A percentile compares a stretch with the other conserved stretches of the same genome.
Evolutionary conservation across 2,888 invertebrate species (phyloP).

Genomic region (Romanomermis culicivorax): DNA sequence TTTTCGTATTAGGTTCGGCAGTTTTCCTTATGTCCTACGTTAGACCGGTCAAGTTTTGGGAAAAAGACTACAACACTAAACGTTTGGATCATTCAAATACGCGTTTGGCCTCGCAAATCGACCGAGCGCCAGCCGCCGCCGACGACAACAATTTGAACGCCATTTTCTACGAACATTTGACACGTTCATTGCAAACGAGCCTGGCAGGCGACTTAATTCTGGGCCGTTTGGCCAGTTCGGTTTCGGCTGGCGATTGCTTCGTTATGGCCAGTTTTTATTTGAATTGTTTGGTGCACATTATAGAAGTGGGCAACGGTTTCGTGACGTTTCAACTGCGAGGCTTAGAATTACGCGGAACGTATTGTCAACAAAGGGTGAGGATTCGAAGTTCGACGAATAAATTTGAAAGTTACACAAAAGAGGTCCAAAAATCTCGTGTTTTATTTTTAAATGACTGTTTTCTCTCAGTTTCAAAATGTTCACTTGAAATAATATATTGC

Average conservation of each 20-base stretch:
- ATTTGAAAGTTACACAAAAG: neutral
- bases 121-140: conserved; percentile 43
- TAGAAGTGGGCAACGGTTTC: conserved; percentile 88
- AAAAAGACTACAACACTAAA: conserved; percentile 63
- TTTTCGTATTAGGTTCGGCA: conserved; percentile 51
- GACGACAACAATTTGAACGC: conserved; percentile 87
- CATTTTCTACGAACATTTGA: conserved; percentile 95
- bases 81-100: conserved; percentile 93
- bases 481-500: too few species aligned
- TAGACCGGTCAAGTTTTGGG: conserved; percentile 98
- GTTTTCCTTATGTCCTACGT: conserved; percentile 96
- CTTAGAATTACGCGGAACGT: conserved; percentile 83
- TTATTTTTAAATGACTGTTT: too few species aligned
- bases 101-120: conserved; percentile 73
- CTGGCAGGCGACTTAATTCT: conserved; percentile 74
- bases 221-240: conserved; percentile 70
- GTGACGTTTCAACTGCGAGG: conserved; percentile 94
- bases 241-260: conserved; percentile 90
- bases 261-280: conserved; percentile 91
- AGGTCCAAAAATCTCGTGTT: too few species aligned
- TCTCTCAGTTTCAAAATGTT: too few species aligned
- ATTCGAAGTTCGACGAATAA: neutral
- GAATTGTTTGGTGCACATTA: conserved; percentile 88
- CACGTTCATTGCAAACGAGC: conserved; percentile 79
- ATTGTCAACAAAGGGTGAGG: conserved; percentile 66